phyloP scores from a whole-genome alignment of 2,113 vertebrate genomes.

The Reinhardtius hippoglossoides region DNA sequence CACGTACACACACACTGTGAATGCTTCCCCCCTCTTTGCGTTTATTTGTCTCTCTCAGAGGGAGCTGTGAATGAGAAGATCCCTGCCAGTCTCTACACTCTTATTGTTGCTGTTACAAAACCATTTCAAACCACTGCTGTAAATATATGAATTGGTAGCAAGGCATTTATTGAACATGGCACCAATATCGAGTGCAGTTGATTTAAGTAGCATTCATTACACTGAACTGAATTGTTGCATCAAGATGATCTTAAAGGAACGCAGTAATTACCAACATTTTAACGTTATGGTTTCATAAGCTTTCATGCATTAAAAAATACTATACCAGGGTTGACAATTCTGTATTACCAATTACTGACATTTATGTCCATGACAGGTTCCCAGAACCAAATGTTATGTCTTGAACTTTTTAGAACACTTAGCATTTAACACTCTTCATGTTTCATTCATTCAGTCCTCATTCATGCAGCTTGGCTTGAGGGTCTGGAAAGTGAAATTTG shows the following conservation, averaged over 20 bases:
- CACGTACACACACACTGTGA: constrained; percentile 15
- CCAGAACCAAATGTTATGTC: too few species aligned
- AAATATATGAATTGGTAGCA: constrained; percentile 65
- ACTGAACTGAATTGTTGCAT: background rate
- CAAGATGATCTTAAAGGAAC: background rate
- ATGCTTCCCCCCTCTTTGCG: constrained; percentile 33
- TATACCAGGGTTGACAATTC: too few species aligned
- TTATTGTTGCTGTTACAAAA: constrained; percentile 69
- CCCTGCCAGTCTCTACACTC: constrained; percentile 65
- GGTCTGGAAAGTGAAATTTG: too few species aligned
- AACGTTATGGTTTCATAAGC: too few species aligned
- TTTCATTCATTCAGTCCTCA: too few species aligned
- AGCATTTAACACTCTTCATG: too few species aligned
- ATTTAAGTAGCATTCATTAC: constrained; percentile 10
- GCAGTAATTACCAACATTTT: too few species aligned
- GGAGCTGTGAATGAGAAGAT: constrained; percentile 59
- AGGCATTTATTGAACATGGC: constrained; percentile 61
- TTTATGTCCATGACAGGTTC: too few species aligned
- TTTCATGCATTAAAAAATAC: too few species aligned
- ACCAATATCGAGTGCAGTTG: constrained; percentile 7
- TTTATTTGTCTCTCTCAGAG: constrained; percentile 38
- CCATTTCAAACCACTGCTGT: constrained; percentile 49
- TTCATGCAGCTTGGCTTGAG: background rate
- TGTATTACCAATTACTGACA: too few species aligned
- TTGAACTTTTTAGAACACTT: too few species aligned